Evolutionary conservation across 2,888 invertebrate genomes (phyloP).

Genomic region (Argyresthia goedartella): DNA sequence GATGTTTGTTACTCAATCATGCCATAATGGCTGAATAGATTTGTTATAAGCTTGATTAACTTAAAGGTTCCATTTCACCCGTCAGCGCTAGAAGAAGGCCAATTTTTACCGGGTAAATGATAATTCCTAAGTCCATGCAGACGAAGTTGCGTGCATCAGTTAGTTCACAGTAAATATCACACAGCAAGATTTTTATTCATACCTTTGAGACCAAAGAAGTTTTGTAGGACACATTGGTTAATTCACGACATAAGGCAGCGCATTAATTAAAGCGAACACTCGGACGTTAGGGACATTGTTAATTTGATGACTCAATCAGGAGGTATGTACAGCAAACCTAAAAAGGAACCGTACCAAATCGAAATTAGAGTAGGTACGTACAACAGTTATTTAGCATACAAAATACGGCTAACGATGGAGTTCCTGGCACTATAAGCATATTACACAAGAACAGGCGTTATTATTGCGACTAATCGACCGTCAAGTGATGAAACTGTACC

Average conservation of each 20-base stretch:
- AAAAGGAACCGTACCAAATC: not conserved
- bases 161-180: not conserved
- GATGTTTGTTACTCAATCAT: too few species aligned
- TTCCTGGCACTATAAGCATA: not conserved
- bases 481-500: not conserved
- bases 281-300: slow-evolving; percentile 18
- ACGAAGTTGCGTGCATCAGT: too few species aligned
- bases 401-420: not conserved
- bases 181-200: not conserved
- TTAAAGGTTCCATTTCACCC: too few species aligned
- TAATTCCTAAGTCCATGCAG: too few species aligned
- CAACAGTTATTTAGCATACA: not conserved
- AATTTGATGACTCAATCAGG: slow-evolving; percentile 33
- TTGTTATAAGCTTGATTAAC: too few species aligned
- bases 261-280: slow-evolving; percentile 23
- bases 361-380: not conserved
- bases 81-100: too few species aligned
- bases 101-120: too few species aligned
- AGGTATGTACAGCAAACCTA: slow-evolving; percentile 5
- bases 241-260: not conserved
- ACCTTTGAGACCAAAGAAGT: not conserved
- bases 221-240: not conserved
- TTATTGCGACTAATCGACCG: not conserved
- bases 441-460: not conserved
- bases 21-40: too few species aligned